Evolutionary conservation across 2,888 invertebrate species (phyloP), one percentile per base, ranked within the genome.

Genomic region (Coremacera marginata): DNA sequence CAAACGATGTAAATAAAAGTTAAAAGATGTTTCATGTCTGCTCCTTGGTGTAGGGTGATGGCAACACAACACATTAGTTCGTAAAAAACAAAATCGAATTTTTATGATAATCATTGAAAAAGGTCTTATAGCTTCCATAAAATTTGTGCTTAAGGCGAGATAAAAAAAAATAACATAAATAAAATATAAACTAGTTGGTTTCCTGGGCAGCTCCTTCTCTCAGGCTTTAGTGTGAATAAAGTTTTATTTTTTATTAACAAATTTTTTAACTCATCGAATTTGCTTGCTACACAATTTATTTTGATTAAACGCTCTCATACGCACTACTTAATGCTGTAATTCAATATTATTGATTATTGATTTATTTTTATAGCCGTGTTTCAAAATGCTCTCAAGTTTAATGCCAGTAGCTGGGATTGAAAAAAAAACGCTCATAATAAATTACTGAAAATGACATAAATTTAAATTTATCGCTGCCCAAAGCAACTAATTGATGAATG

Each of bases 401-500:
- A 44, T 44, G 11, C 44, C 44, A 44, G 14, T 3, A 44, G 44
- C 44, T 44, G 1, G 44, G 11, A 11, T 22, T 22, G 57, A 27
- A 22, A 11, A 27, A 19, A 22, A 27, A 27, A 60, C 11, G 57
- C 25, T 7, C 31, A 19, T 11, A 67, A 37, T 67, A 37, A 67
- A 67, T 37, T 67, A 44, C 44, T 19, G 14, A 34, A 27, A 34
- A 31, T 65, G 19, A 19, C 37, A 31, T 34, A 60, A 60, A 37
- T 37, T 34, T 19, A 57, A 37, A 37, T 57, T 71, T 71, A 71
- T 71, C 37, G 37, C 25, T 16, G 68, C 71, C 34, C 31, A 37
- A 22, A 71, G 71, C 71, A 34, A 37, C 57, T 57, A 71, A 71
- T 71, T 71, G 71, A 71, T 71, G 57, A 57, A 71, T 71, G 71